phyloP scores from a whole-genome alignment of 1,140 invertebrate genomes.

The Schlechtendalia chinensis region DNA sequence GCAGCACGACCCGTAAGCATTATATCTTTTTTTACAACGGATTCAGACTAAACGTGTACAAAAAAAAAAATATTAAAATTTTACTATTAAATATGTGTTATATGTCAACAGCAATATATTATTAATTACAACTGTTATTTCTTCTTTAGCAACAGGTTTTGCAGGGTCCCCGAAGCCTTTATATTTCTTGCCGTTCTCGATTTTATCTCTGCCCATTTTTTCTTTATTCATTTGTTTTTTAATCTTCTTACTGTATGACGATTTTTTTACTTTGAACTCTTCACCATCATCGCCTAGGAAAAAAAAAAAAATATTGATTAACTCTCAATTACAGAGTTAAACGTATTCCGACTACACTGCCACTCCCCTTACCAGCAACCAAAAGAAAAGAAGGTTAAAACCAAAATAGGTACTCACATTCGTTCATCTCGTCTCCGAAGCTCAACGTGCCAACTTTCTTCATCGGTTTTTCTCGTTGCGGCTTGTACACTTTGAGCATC shows the following conservation, averaged over 20 bases:
- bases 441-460: constrained; percentile 69
- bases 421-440: constrained; percentile 72
- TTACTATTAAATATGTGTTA: constrained; percentile 51
- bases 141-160: constrained; percentile 48
- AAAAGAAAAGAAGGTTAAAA: no score
- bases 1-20: constrained; percentile 80
- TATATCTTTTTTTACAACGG: constrained; percentile 52
- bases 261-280: constrained; percentile 92
- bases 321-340: no score
- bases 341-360: no score
- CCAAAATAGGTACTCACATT: constrained; percentile 62
- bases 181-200: constrained; percentile 55
- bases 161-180: constrained; percentile 47
- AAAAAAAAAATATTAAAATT: constrained; percentile 11
- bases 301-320: background rate
- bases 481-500: constrained; percentile 57
- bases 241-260: constrained; percentile 85
- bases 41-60: constrained; percentile 47
- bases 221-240: constrained; percentile 80
- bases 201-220: constrained; percentile 56
- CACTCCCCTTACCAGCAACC: no score
- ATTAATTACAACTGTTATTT: constrained; percentile 7
- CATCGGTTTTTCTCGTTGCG: constrained; percentile 59
- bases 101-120: background rate
- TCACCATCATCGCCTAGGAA: constrained; percentile 74